Percentiles rank a stretch among this genome's conserved stretches.
Conservation (phyloP, 64 coral and sea anemone genomes). For the Orbicella faveolata region DNA sequence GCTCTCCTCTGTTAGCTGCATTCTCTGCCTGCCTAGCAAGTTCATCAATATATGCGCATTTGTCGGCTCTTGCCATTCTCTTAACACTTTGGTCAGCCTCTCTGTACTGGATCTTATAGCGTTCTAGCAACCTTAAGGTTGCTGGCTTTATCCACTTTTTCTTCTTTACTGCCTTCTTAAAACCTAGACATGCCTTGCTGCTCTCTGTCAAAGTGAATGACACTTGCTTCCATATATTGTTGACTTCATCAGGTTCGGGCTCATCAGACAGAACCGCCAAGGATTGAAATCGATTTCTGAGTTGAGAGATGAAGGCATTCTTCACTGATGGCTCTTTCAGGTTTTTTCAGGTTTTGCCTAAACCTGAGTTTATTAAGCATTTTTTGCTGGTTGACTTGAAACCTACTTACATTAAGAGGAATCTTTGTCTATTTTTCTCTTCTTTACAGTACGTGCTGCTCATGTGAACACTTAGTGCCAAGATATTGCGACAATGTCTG, state of each 20-base stretch:
- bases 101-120: too few species aligned
- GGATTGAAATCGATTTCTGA: background rate
- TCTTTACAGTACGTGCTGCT: too few species aligned
- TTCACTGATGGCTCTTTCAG: background rate
- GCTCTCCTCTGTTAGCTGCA: too few species aligned
- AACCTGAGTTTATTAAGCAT: too few species aligned
- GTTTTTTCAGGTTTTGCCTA: background rate
- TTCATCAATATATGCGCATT: background rate
- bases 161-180: background rate
- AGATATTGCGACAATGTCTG: too few species aligned
- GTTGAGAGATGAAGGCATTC: background rate
- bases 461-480: too few species aligned
- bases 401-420: too few species aligned
- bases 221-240: background rate
- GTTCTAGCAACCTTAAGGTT: background rate
- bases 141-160: background rate
- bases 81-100: too few species aligned
- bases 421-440: too few species aligned
- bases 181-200: background rate
- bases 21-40: background rate
- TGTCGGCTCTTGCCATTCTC: background rate
- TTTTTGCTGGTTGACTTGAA: too few species aligned
- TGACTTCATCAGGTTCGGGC: background rate
- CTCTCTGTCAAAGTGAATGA: background rate
- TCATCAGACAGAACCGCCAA: background rate